A percentile compares a stretch with the other conserved stretches of the same genome.
These are phyloP conservation scores for Crepidodera aurea DNA, from an alignment of 2,888 invertebrate genomes.

Conservation along the genomic window DNA sequence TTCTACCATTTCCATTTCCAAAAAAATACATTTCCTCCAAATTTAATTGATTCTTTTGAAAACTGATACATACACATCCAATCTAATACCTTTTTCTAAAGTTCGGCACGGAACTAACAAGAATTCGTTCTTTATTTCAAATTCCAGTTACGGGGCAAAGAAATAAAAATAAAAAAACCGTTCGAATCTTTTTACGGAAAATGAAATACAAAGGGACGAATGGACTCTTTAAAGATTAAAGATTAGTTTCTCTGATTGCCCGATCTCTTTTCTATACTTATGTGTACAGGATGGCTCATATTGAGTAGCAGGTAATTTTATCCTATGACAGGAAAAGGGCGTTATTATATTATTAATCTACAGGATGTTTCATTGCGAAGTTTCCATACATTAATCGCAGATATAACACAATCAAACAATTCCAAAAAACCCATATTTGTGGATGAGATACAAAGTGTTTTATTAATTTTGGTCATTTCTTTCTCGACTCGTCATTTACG, in stretches of 20 bases:
- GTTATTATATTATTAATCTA: too few species aligned
- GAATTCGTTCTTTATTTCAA: background rate
- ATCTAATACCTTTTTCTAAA: slow-evolving; percentile 25
- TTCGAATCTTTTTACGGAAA: slow-evolving; percentile 30
- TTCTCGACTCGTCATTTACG: too few species aligned
- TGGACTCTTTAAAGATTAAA: slow-evolving; percentile 47
- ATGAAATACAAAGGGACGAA: slow-evolving; percentile 41
- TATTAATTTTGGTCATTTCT: too few species aligned
- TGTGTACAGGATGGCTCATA: slow-evolving; percentile 27
- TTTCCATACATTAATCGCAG: too few species aligned
- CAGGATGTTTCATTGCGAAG: too few species aligned
- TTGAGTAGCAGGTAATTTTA: too few species aligned
- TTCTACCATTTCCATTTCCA: too few species aligned
- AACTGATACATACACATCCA: slow-evolving; percentile 40
- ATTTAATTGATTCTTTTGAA: slow-evolving; percentile 36
- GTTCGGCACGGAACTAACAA: background rate
- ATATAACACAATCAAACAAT: too few species aligned
- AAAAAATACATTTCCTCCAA: background rate
- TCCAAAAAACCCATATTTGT: too few species aligned
- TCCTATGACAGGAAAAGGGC: too few species aligned
- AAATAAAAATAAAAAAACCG: slow-evolving; percentile 6
- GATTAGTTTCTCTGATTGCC: slow-evolving; percentile 57
- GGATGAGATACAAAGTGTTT: too few species aligned
- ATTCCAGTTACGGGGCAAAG: background rate
- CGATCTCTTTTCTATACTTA: background rate